phyloP scores from a whole-genome alignment of 1,140 invertebrate genomes.

The Lepidurus arcticus region DNA sequence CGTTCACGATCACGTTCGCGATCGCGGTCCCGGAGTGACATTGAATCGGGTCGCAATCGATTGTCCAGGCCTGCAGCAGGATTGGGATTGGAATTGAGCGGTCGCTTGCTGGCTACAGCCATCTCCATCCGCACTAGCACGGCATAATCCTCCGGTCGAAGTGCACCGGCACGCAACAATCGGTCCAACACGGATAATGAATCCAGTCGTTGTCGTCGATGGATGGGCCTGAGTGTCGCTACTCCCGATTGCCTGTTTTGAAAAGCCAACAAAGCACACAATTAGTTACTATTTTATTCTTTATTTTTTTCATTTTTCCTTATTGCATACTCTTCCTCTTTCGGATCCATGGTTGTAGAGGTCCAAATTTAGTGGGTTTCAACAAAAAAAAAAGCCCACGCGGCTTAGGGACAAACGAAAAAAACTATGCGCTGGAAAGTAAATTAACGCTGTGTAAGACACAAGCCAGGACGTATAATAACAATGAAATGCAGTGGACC shows the following conservation, averaged over 20 bases:
- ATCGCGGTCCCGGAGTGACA: background rate
- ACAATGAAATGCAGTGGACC: no score
- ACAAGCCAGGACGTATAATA: no score
- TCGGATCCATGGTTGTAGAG: conserved; percentile 17
- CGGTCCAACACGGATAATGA: conserved; percentile 31
- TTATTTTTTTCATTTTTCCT: no score
- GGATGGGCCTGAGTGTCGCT: background rate
- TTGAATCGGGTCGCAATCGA: conserved; percentile 8
- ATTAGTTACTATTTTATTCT: background rate
- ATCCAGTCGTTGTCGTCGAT: conserved; percentile 27
- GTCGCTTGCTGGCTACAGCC: conserved; percentile 16
- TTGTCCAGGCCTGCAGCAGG: conserved; percentile 5
- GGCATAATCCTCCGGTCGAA: conserved; percentile 32
- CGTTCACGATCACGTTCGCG: conserved; percentile 4
- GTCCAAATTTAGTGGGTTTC: background rate
- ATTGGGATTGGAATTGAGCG: conserved; percentile 13
- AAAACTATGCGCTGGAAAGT: no score
- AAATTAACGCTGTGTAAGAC: no score
- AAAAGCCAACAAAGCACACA: background rate
- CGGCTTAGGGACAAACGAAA: no score
- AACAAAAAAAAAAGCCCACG: no score
- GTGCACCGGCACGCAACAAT: conserved; percentile 31
- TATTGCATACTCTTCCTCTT: conserved; percentile 24
- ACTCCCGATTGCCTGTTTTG: background rate
- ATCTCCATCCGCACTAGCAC: conserved; percentile 31